These are phyloP conservation scores for Argentina silus DNA, from an alignment of 2,797 vertebrate species.

Conservation along the genomic window DNA sequence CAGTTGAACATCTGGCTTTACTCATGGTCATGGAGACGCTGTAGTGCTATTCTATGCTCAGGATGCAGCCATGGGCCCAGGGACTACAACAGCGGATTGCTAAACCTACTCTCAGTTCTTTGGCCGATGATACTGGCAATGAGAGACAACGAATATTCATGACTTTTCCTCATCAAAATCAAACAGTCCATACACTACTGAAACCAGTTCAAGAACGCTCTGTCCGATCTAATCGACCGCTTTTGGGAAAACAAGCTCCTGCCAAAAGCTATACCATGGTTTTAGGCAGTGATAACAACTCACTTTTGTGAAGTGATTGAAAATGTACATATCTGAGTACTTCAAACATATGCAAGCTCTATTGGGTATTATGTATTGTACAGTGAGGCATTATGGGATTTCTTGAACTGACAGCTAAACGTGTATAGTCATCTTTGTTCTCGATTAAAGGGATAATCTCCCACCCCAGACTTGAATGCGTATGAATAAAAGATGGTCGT, in stretches of 20 bases:
- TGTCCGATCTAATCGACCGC: constrained; percentile 35
- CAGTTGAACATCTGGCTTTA: constrained; percentile 39
- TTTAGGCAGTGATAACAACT: background rate
- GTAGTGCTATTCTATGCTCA: constrained; percentile 6
- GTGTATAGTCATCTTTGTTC: background rate
- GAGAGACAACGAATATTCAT: constrained; percentile 14
- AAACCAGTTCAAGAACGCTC: constrained; percentile 34
- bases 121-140: constrained; percentile 8
- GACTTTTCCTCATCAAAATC: constrained; percentile 32
- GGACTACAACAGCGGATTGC: background rate
- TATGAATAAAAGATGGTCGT: constrained; percentile 40
- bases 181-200: constrained; percentile 29
- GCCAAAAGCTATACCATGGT: constrained; percentile 20
- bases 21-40: constrained; percentile 21
- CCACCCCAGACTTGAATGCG: constrained; percentile 48
- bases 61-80: background rate
- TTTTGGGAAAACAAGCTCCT: constrained; percentile 36
- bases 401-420: background rate
- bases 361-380: background rate
- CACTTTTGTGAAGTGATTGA: background rate
- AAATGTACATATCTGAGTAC: background rate
- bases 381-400: background rate
- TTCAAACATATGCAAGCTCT: background rate
- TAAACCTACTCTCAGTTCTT: constrained; percentile 15
- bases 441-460: constrained; percentile 47